phyloP scores from a whole-genome alignment of 1,140 invertebrate species.

The Drosophila rufa region DNA sequence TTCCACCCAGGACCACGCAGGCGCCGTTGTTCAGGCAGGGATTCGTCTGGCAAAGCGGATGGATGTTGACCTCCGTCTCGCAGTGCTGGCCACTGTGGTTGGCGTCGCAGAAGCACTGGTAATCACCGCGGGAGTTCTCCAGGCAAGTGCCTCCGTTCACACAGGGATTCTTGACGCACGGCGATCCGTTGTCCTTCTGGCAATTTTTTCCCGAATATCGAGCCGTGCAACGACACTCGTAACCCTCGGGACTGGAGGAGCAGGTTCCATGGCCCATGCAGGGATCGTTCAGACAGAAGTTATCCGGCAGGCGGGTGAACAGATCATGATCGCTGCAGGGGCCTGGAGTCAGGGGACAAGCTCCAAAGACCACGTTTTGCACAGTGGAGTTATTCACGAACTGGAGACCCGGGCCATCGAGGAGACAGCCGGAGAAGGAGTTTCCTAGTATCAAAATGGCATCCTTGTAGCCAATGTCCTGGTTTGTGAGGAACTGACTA shows the following conservation, averaged over 20 bases:
- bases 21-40: conserved; percentile 91
- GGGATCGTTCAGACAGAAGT: conserved; percentile 91
- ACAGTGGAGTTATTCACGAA: conserved; percentile 89
- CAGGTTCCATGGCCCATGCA: conserved; percentile 93
- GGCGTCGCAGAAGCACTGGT: conserved; percentile 90
- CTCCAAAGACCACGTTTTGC: conserved; percentile 90
- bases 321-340: conserved; percentile 88
- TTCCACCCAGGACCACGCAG: conserved; percentile 87
- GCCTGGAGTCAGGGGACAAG: conserved; percentile 89
- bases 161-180: conserved; percentile 90
- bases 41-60: conserved; percentile 90
- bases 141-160: conserved; percentile 91
- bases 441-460: conserved; percentile 91
- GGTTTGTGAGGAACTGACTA: conserved; percentile 89
- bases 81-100: conserved; percentile 92
- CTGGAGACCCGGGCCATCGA: conserved; percentile 92
- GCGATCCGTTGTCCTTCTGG: conserved; percentile 90
- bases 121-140: conserved; percentile 91
- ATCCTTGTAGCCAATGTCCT: conserved; percentile 88
- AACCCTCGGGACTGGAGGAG: conserved; percentile 90
- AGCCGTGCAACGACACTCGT: conserved; percentile 92
- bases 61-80: conserved; percentile 90
- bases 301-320: conserved; percentile 86
- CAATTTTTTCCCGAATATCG: conserved; percentile 94
- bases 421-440: conserved; percentile 92